Base-by-base conservation (phyloP, 2,797 vertebrate genomes). In the Sebastes wilsoni region DNA sequence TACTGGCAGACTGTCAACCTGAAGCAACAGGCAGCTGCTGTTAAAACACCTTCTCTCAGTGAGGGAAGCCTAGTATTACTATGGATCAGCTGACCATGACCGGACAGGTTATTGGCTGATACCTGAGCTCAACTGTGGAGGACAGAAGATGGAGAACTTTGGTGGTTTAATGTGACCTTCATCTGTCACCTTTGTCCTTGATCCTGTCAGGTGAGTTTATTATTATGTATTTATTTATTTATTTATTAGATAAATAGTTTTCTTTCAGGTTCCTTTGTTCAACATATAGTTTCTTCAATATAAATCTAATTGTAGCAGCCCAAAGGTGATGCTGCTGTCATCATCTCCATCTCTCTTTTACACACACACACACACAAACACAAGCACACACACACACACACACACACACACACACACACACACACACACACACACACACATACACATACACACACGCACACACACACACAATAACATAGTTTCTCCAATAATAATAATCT, bases 21-120 rank as follows among this genome's bases (percentile, higher is more conserved):
- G 18, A 75, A 80, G 83, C 86, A 90, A 89, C 88, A 89, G 90
- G 82, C 87, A 3, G 64, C 34, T 2, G 12, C 55, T 77, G 38
- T 2, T 54, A 3, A 16, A 10, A 8, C 13, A 8, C 10, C 18
- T 27, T 38, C 12, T 36, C 32, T 22, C 20, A 46, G n/a, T 72
- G 2, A 5, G 34, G 4, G 59, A 72, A 75, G 5, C 4, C 2
- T 20, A 14, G 3, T 2, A 5, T 23, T 12, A 6, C 61, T 38
- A 7, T 25, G 30, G 32, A 22, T 85, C 34, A 73, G 6, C 23
- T 59, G 79, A 2, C 9, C 25, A 5, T 6, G 38, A 11, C 28
- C 3, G 8, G 2, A 8, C 0, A 2, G 3, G 4, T 23, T 3
- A 52, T 30, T 56, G 18, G 14, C 20, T 46, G 32, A 23, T 32